Conservation (phyloP, 2,113 vertebrate species). For the Triplophysa rosa region DNA sequence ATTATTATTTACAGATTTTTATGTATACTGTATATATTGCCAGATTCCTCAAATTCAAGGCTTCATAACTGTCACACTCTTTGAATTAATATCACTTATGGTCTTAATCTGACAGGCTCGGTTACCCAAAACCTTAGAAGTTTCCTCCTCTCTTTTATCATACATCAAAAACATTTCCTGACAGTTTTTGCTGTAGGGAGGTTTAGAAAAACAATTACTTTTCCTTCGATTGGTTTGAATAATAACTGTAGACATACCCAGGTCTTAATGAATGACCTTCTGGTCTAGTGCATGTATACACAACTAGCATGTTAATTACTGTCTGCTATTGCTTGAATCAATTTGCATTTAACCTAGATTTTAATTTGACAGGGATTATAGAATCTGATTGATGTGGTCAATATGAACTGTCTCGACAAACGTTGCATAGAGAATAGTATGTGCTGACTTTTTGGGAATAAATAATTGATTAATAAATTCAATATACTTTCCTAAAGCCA, state of each 20-base stretch:
- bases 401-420: slow-evolving; percentile 17
- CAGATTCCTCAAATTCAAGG: background rate
- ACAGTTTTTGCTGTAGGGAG: slow-evolving; percentile 27
- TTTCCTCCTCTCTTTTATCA: background rate
- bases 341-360: slow-evolving; percentile 78
- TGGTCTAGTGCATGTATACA: slow-evolving; percentile 64
- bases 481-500: background rate
- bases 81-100: background rate
- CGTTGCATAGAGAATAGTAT: background rate
- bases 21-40: no score
- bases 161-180: background rate
- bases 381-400: slow-evolving; percentile 31
- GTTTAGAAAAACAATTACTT: slow-evolving; percentile 51
- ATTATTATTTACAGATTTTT: no score
- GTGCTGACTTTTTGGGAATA: background rate
- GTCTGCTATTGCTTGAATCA: slow-evolving; percentile 67
- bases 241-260: slow-evolving; percentile 47
- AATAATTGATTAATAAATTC: background rate
- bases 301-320: slow-evolving; percentile 63
- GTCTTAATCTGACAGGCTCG: background rate
- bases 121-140: background rate
- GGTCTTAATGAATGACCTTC: slow-evolving; percentile 66
- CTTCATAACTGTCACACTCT: background rate
- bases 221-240: slow-evolving; percentile 53
- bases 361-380: slow-evolving; percentile 58